Conservation (phyloP, 2,888 invertebrate species). For the Watsonalla binaria region DNA sequence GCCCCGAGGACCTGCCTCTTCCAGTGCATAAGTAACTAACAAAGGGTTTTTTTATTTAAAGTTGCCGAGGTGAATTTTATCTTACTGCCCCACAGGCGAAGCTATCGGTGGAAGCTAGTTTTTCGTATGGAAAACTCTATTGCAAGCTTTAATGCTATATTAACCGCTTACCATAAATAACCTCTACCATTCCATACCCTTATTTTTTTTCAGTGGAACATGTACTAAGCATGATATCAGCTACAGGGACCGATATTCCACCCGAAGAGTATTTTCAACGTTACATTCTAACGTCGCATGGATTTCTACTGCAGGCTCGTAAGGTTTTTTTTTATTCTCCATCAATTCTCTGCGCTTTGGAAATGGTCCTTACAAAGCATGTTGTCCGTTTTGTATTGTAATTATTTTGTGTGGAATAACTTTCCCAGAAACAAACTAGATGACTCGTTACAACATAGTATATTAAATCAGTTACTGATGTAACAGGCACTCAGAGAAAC, state of each 20-base stretch:
- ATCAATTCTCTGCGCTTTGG: neutral
- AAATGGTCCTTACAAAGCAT: neutral
- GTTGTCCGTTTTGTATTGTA: neutral
- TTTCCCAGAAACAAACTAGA: no score
- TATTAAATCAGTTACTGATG: no score
- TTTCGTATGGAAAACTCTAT: no score
- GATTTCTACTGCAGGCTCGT: conserved; percentile 62
- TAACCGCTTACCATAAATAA: no score
- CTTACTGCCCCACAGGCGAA: neutral
- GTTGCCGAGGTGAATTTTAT: no score
- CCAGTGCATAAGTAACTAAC: no score
- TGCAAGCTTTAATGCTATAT: no score
- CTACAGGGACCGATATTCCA: conserved; percentile 55
- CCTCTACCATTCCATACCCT: neutral
- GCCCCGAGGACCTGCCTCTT: no score
- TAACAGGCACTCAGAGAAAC: no score
- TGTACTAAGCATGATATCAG: conserved; percentile 77
- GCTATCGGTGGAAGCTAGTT: neutral
- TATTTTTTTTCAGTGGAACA: conserved; percentile 77
- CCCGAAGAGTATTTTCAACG: conserved; percentile 44
- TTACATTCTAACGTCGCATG: conserved; percentile 58
- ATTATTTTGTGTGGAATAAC: no score
- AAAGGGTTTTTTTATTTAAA: no score
- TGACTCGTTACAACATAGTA: no score
- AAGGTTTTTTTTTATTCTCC: conserved; percentile 20